Base-by-base conservation (phyloP, 35 echinoderm and acorn worm species). In the Lytechinus pictus region DNA sequence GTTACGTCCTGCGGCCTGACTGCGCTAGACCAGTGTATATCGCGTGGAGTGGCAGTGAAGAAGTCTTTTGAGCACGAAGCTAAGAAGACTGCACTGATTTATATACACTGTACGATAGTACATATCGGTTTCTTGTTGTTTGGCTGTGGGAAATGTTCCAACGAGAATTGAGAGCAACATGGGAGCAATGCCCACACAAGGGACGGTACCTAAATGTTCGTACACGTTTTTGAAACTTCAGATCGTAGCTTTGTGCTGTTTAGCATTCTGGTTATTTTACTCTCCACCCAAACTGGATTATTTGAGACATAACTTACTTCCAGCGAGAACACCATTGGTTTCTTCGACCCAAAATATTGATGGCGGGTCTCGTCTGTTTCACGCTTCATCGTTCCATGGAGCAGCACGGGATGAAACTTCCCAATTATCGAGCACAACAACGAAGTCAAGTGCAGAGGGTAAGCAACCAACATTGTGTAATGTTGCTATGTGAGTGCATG, bases 221-320 rank as follows among this genome's bases (percentile, higher is more conserved):
- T 89, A 12, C 51, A 52, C 87, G 29, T 89, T 89, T 53, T 52
- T 89, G 28, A 89, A 89, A 89, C 24, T 89, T 33, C 87, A 89
- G 7, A 27, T 89, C 87, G 52, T 89, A 53, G 87, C 27, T 29
- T 19, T 89, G 87, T 89, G 87, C 13, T 89, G 87, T 19, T 19
- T 89, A 19, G 0, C 87, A 52, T 33, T 89, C 24, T 89, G 87
- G 87, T 53, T 89, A 53, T 89, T 89, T 52, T 13, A 44, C 29
- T 52, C 87, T 2, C 52, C 87, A 2, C 61, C 61, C 11, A 71
- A 71, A 71, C 13, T 71, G 61, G 61, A 71, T 24, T 71, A 71
- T 71, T 71, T 71, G 61, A 71, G 11, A 71, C 61, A 71, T 13
- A 71, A 10, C 61, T 71, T 71, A 13, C 16, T 8, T 11, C 61